phyloP scores from a whole-genome alignment of 2,113 vertebrate species.

The Silurus glanis region DNA sequence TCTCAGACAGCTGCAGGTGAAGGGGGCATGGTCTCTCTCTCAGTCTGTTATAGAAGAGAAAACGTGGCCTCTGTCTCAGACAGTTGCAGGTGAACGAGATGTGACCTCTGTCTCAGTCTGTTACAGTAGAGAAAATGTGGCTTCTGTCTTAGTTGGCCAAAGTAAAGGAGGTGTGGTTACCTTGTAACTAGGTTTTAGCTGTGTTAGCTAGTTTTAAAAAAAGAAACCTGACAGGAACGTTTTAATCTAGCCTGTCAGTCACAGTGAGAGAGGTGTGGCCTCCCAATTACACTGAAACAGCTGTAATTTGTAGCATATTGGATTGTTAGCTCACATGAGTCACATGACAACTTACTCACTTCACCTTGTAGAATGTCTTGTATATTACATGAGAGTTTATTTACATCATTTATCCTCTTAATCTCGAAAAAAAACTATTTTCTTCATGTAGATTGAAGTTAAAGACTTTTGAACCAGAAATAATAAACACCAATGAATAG shows the following conservation, averaged over 20 bases:
- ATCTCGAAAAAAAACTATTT: not conserved
- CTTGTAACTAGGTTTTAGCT: no score
- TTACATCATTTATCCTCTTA: not conserved
- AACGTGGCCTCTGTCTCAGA: not conserved
- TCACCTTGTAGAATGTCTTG: no score
- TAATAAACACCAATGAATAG: not conserved
- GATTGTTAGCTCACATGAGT: not conserved
- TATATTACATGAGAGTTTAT: no score
- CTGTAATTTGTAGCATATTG: not conserved
- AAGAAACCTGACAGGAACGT: not conserved
- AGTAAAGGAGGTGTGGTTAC: not conserved
- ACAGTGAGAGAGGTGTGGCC: not conserved
- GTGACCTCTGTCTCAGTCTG: not conserved
- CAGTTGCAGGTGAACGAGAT: not conserved
- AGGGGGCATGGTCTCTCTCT: not conserved
- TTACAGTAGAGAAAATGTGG: not conserved
- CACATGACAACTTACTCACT: not conserved
- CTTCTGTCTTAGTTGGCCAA: not conserved
- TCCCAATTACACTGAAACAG: not conserved
- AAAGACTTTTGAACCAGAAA: not conserved
- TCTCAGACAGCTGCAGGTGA: no score
- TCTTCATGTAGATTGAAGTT: not conserved
- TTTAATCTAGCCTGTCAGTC: not conserved
- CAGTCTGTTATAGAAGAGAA: no score
- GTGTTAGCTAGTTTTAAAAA: no score